Conservation (phyloP, 2,888 invertebrate species). For the Portevinia maculata region DNA sequence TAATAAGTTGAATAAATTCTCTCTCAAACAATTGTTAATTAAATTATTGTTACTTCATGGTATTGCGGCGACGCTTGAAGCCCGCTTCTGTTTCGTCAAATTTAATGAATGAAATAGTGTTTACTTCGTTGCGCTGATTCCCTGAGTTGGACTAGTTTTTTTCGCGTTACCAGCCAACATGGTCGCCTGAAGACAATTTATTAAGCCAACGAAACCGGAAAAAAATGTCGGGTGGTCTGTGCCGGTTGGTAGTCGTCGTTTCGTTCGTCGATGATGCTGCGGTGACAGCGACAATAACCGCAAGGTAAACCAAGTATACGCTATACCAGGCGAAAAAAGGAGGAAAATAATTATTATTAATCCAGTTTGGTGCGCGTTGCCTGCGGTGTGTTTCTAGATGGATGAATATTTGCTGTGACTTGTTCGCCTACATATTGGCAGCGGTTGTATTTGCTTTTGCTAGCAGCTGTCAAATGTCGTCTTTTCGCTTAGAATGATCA, state of each 20-base stretch:
- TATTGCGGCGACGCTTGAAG: not conserved
- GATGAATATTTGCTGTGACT: conserved; percentile 39
- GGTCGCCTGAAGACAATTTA: conserved; percentile 36
- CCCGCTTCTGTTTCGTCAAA: conserved; percentile 4
- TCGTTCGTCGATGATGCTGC: conserved; percentile 46
- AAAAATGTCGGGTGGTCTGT: conserved; percentile 64
- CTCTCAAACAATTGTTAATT: conserved; percentile 47
- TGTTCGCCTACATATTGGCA: conserved; percentile 67
- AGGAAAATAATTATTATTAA: conserved; percentile 32
- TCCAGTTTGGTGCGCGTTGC: conserved; percentile 64
- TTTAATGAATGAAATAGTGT: conserved; percentile 66
- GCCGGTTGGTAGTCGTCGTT: conserved; percentile 32
- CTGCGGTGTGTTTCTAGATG: conserved; percentile 44
- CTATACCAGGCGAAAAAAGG: not conserved
- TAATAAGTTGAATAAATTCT: conserved; percentile 40
- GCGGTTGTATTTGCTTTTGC: conserved; percentile 37
- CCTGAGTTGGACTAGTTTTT: conserved; percentile 4
- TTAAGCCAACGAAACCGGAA: conserved; percentile 54
- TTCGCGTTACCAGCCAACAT: conserved; percentile 4
- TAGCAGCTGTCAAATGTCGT: conserved; percentile 54
- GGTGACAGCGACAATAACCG: conserved; percentile 61
- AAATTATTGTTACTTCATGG: conserved; percentile 42
- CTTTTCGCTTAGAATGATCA: conserved; percentile 27
- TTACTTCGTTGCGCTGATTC: conserved; percentile 51
- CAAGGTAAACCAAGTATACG: conserved; percentile 25